A percentile compares a stretch with the other conserved stretches of the same genome.
These are phyloP conservation scores for Catostylus mosaicus DNA, from an alignment of 30 jellyfish, hydroid and myxozoan species.

Conservation along the genomic window DNA sequence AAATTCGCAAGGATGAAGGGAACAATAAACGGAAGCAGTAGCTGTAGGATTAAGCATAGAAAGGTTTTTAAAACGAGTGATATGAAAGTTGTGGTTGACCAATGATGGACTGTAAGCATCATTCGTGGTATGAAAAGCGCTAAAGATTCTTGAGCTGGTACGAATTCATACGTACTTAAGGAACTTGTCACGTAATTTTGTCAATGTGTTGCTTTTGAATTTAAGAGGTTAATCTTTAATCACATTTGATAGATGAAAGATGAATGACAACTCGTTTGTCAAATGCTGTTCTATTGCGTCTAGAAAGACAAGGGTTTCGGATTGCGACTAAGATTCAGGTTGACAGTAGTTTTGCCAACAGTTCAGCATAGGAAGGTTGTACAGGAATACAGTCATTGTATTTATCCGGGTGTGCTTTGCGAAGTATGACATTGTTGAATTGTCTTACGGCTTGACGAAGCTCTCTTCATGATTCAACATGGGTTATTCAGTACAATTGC, in stretches of 20 bases:
- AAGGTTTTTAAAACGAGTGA: not conserved
- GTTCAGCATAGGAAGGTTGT: too few relatives aligned
- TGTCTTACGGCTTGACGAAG: too few relatives aligned
- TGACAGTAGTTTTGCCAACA: too few relatives aligned
- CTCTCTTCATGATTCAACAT: too few relatives aligned
- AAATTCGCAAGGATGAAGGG: too few relatives aligned
- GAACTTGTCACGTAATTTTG: not conserved
- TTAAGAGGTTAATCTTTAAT: not conserved
- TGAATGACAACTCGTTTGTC: not conserved
- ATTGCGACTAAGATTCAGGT: too few relatives aligned
- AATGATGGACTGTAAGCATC: not conserved
- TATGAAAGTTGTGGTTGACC: not conserved
- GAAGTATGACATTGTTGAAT: too few relatives aligned
- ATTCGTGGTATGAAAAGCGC: not conserved
- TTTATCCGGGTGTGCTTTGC: too few relatives aligned
- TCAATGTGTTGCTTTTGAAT: not conserved
- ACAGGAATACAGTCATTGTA: too few relatives aligned
- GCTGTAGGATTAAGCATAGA: too few relatives aligned
- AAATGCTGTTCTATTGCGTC: not conserved
- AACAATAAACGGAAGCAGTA: too few relatives aligned
- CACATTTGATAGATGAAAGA: not conserved
- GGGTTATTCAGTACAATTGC: too few relatives aligned
- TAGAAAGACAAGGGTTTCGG: not conserved
- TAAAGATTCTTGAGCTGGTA: not conserved
- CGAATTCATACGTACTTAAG: not conserved